Base-by-base conservation (phyloP, 2,797 vertebrate species). In the Zenarchopterus dispar region DNA sequence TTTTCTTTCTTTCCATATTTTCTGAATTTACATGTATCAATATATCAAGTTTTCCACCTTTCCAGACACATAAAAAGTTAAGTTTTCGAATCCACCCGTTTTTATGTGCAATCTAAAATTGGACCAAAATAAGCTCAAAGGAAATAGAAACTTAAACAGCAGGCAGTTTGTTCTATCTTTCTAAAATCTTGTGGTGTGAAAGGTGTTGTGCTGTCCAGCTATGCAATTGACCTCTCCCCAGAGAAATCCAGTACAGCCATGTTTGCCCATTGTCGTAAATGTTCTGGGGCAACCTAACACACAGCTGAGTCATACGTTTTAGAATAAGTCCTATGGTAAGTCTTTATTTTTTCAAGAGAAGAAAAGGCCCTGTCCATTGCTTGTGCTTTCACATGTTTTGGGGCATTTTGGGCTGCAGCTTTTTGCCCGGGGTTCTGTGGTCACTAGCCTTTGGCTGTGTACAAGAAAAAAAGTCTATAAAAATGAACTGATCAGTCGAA, bases 171-270 rank as follows among this genome's bases (percentile, higher is more conserved):
- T 10, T 10, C 11, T 36, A 2, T 39, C 36, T 39, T 39, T 15
- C 36, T 39, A 39, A 2, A 39, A 15, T 39, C 36, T 16, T 39
- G 36, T 15, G 16, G 16, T 15, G 36, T 36, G 9, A 36, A 36
- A 36, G 33, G 8, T 11, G 9, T 31, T 31, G 6, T 11, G 9
- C 33, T 36, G 8, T 11, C 2, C 2, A 48, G 19, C 39, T 36
- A 4, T 47, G 46, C 18, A 54, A 18, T 59, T 59, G 52, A 68
- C 42, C 19, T 45, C 54, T 68, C 44, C 58, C 11, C 3, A 33
- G 44, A 68, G 41, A 50, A 61, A 75, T 41, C 66, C 52, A 24
- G 76, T 42, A 45, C 11, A 60, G 19, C 68, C 42, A 44, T 73
- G 79, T 81, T 84, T 61, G 49, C 48, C 46, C 9, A 16, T 21